These are phyloP conservation scores for Pongo abelii DNA, from an alignment of 2,113 vertebrate species.

Conservation along the genomic window DNA sequence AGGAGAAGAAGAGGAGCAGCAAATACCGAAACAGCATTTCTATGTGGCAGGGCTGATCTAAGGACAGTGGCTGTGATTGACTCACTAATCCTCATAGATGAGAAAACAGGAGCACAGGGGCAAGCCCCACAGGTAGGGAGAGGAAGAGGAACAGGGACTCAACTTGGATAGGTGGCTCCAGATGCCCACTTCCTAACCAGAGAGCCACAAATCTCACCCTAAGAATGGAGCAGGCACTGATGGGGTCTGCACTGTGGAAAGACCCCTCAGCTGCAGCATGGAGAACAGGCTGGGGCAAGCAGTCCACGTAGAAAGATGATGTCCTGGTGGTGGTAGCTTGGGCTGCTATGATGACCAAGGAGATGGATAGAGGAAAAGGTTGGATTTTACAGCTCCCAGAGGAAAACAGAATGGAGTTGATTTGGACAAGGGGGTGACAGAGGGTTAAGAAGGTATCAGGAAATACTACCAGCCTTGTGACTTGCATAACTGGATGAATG, in stretches of 20 bases:
- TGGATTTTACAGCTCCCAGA: background rate
- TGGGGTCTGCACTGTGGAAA: background rate
- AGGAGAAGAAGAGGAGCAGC: background rate
- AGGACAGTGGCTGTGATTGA: background rate
- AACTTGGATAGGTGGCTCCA: background rate
- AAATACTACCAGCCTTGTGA: background rate
- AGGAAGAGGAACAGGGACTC: background rate
- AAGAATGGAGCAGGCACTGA: background rate
- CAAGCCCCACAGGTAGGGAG: background rate
- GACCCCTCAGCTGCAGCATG: background rate
- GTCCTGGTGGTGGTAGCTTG: background rate
- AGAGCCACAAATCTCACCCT: background rate
- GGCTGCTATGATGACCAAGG: background rate
- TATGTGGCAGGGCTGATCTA: background rate
- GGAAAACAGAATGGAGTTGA: background rate
- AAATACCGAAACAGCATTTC: background rate
- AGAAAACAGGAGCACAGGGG: background rate
- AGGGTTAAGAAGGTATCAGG: background rate
- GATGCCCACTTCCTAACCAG: background rate
- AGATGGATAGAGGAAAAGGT: background rate
- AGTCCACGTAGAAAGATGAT: background rate
- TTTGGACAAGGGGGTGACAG: background rate
- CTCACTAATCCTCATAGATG: rapidly evolving
- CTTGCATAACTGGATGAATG: background rate
- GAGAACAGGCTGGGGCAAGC: background rate